Conservation (phyloP, 2,113 vertebrate genomes). For the Chlamydotis undulata region DNA sequence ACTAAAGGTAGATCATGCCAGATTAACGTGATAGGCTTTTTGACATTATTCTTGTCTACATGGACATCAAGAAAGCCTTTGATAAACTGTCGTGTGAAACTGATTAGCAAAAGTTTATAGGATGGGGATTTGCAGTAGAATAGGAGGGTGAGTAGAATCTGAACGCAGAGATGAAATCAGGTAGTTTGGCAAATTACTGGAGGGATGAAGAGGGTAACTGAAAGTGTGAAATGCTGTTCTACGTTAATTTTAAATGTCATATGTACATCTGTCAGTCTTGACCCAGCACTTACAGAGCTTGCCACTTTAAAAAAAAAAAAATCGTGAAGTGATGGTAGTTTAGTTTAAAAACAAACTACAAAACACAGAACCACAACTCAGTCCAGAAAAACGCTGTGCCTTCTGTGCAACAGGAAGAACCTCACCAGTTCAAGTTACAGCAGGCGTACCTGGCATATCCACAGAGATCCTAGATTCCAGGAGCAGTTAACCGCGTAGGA, state of each 20-base stretch:
- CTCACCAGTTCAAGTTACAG: neutral
- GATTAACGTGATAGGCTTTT: neutral
- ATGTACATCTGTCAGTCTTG: neutral
- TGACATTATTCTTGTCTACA: neutral
- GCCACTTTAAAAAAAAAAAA: neutral
- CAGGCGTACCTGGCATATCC: neutral
- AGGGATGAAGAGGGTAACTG: neutral
- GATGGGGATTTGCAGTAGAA: neutral
- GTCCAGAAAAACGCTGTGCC: neutral
- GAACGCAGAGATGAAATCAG: neutral
- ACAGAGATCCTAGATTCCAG: neutral
- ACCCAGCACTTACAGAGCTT: neutral
- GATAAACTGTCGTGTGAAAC: neutral
- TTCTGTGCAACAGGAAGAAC: neutral
- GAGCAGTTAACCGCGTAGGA: neutral
- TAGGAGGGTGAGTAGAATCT: neutral
- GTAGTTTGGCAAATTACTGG: neutral
- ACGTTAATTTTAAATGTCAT: neutral
- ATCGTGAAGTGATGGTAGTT: accelerated
- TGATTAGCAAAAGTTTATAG: neutral
- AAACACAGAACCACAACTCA: neutral
- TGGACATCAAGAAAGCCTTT: neutral
- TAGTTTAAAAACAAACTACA: neutral
- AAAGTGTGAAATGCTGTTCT: neutral
- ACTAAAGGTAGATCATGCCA: neutral